A percentile compares a stretch with the other conserved stretches of the same genome.
phyloP scores from a whole-genome alignment of 1,140 invertebrate species.

The Diploscapter pachys region DNA sequence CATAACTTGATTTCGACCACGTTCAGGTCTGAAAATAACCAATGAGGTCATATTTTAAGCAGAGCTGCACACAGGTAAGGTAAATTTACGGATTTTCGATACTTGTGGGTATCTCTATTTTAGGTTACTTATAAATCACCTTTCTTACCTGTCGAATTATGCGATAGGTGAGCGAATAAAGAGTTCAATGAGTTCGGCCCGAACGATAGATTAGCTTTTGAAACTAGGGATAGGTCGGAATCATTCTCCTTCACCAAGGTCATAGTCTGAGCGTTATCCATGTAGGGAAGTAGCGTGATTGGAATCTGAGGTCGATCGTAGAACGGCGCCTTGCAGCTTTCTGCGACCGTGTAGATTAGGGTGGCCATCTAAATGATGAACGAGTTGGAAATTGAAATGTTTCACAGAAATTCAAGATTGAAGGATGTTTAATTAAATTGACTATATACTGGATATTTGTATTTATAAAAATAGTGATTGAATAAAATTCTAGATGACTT shows the following conservation, averaged over 20 bases:
- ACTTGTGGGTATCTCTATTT: too few relatives aligned
- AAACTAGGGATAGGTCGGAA: conserved; percentile 32
- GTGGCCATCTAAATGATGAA: neutral
- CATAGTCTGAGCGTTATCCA: conserved; percentile 24
- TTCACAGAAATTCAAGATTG: neutral
- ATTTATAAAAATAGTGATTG: too few relatives aligned
- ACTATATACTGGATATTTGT: too few relatives aligned
- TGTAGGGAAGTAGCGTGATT: conserved; percentile 18
- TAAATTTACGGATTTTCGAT: too few relatives aligned
- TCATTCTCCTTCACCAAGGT: conserved; percentile 21
- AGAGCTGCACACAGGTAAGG: too few relatives aligned
- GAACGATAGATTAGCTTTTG: conserved; percentile 30
- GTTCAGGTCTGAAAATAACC: too few relatives aligned
- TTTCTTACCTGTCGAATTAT: conserved; percentile 9
- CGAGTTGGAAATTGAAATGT: conserved; percentile 3
- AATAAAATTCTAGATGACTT: too few relatives aligned
- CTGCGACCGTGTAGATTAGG: conserved; percentile 21
- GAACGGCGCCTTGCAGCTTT: conserved; percentile 25
- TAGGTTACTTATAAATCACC: too few relatives aligned
- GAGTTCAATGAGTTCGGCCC: conserved; percentile 27
- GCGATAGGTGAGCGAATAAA: conserved; percentile 30
- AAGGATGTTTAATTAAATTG: too few relatives aligned
- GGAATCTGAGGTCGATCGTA: conserved; percentile 29
- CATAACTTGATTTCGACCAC: too few relatives aligned
- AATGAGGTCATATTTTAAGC: too few relatives aligned